These are phyloP conservation scores for Aphelenchoides bicaudatus DNA, from an alignment of 2,888 invertebrate genomes.

Conservation along the genomic window DNA sequence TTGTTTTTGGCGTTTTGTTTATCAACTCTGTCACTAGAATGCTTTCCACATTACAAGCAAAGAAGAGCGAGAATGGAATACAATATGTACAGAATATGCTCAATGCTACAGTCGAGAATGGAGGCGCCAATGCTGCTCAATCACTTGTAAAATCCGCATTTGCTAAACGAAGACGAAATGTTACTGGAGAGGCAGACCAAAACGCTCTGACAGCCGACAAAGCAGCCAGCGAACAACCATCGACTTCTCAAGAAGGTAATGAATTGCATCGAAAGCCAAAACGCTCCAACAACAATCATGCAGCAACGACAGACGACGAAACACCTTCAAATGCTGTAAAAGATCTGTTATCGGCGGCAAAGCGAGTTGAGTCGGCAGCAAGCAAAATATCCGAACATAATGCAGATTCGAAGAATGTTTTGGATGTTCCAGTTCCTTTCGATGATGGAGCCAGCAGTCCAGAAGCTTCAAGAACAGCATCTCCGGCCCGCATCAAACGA, in stretches of 20 bases:
- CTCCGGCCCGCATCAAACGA: conserved; percentile 18
- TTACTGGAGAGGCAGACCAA: not conserved
- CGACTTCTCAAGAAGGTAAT: not conserved
- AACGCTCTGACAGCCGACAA: not conserved
- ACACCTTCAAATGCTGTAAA: no score
- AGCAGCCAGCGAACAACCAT: not conserved
- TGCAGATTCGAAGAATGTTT: no score
- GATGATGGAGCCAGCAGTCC: not conserved
- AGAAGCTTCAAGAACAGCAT: conserved; percentile 17
- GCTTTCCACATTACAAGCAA: conserved; percentile 33
- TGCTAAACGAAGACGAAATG: conserved; percentile 22
- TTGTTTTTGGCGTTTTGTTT: conserved; percentile 43
- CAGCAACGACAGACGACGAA: not conserved
- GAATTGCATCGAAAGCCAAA: conserved; percentile 21
- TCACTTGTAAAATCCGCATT: conserved; percentile 22
- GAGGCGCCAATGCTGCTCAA: conserved; percentile 11
- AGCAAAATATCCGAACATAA: no score
- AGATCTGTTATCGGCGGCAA: no score
- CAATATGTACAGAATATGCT: conserved; percentile 40
- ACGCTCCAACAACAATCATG: conserved; percentile 15
- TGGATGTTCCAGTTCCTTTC: no score
- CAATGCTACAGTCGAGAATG: conserved; percentile 24
- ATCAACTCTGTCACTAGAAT: conserved; percentile 34
- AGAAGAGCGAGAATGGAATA: conserved; percentile 38
- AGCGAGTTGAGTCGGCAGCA: no score